Percentiles rank a stretch among this genome's conserved stretches.
Conservation (phyloP, 1,140 invertebrate genomes). For the Tenebrio molitor region DNA sequence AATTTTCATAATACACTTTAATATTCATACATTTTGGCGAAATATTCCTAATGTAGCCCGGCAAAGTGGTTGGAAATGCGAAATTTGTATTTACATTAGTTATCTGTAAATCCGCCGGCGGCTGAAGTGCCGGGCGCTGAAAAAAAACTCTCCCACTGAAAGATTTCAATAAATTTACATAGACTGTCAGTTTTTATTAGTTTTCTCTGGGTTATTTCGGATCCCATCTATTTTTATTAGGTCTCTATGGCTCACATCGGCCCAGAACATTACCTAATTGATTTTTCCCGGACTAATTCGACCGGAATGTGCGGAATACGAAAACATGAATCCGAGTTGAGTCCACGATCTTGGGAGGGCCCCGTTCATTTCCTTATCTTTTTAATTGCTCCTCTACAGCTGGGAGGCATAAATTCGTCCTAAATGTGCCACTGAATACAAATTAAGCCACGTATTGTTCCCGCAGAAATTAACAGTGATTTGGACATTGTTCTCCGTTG, state of each 20-base stretch:
- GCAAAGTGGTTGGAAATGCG: constrained; percentile 49
- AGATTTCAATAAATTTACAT: constrained; percentile 56
- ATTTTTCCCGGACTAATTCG: constrained; percentile 46
- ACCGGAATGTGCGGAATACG: constrained; percentile 21
- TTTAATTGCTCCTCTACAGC: constrained; percentile 51
- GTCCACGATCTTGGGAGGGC: constrained; percentile 17
- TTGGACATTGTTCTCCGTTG: constrained; percentile 45
- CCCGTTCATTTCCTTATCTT: constrained; percentile 52
- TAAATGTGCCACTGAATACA: constrained; percentile 53
- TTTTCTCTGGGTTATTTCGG: constrained; percentile 51
- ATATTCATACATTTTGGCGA: constrained; percentile 42
- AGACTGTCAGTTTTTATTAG: constrained; percentile 54
- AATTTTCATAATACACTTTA: constrained; percentile 44
- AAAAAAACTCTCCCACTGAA: constrained; percentile 47
- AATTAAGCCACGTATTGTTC: constrained; percentile 53
- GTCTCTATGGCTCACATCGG: constrained; percentile 33
- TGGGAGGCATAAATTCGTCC: constrained; percentile 49
- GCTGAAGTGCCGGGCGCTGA: constrained; percentile 41
- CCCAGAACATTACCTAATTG: constrained; percentile 50
- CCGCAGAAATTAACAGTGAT: constrained; percentile 52
- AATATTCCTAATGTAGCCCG: constrained; percentile 45
- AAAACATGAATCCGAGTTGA: constrained; percentile 27
- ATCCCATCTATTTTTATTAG: constrained; percentile 54
- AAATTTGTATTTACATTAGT: constrained; percentile 57
- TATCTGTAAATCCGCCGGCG: constrained; percentile 50